These are phyloP conservation scores for Acanthopleura granulata DNA, from an alignment of 2,888 invertebrate species.

Conservation along the genomic window DNA sequence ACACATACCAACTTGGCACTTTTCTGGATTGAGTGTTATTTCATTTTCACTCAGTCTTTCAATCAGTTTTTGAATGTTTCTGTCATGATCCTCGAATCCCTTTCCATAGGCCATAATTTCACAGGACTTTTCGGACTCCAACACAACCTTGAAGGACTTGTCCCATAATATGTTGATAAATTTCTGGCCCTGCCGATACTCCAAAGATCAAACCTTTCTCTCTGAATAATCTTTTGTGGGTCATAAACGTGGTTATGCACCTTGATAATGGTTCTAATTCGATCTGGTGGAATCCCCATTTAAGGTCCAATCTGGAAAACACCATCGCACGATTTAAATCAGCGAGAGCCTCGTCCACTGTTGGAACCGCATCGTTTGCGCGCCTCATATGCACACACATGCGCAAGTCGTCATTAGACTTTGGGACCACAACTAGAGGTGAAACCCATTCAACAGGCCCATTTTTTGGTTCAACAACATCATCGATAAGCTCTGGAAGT, in stretches of 20 bases:
- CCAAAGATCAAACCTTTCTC: conserved; percentile 45
- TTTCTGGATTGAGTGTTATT: conserved; percentile 45
- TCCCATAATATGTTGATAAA: conserved; percentile 68
- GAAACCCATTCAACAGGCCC: conserved; percentile 44
- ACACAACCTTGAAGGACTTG: conserved; percentile 56
- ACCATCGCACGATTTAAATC: conserved; percentile 39
- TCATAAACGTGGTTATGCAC: conserved; percentile 36
- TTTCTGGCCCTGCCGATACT: conserved; percentile 20
- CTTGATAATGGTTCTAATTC: conserved; percentile 41
- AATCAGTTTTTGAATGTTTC: no score
- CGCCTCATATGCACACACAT: conserved; percentile 47
- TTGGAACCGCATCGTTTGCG: conserved; percentile 42
- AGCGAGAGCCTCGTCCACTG: conserved; percentile 39
- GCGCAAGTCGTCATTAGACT: conserved; percentile 37
- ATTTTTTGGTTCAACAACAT: conserved; percentile 34
- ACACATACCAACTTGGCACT: conserved; percentile 47
- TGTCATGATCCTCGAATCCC: conserved; percentile 38
- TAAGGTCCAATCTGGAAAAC: conserved; percentile 42
- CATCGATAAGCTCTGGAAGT: conserved; percentile 23
- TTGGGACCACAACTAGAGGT: conserved; percentile 31
- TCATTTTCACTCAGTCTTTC: no score
- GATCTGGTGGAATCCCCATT: conserved; percentile 42
- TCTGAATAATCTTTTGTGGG: conserved; percentile 29
- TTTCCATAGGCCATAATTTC: conserved; percentile 55
- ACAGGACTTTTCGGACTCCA: conserved; percentile 53